Percentiles rank a stretch among this genome's conserved stretches.
Conservation (phyloP, 1,140 invertebrate genomes). For the Drosophila insularis region DNA sequence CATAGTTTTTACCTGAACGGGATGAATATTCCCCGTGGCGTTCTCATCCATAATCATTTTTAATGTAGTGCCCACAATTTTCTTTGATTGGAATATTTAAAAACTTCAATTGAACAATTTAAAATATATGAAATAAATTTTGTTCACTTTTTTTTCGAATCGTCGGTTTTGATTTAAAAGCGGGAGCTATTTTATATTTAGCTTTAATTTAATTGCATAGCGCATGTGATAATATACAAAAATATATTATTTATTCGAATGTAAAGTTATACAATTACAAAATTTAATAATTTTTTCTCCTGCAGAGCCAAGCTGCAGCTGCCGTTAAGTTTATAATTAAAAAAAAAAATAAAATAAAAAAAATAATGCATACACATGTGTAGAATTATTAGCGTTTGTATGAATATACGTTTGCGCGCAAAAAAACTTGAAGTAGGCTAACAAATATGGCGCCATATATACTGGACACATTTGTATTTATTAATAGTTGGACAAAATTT, state of each 20-base stretch:
- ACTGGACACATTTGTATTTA: no score
- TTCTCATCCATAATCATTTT: constrained; percentile 74
- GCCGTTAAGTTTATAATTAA: background rate
- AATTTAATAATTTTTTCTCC: constrained; percentile 4
- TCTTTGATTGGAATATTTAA: constrained; percentile 24
- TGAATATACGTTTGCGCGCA: no score
- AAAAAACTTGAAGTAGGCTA: no score
- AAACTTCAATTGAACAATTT: constrained; percentile 23
- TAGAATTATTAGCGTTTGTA: no score
- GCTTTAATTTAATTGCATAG: background rate
- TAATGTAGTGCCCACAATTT: constrained; percentile 63
- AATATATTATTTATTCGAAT: constrained; percentile 17
- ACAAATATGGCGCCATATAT: no score
- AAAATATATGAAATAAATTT: constrained; percentile 27
- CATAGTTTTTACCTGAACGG: constrained; percentile 71
- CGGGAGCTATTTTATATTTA: constrained; percentile 23
- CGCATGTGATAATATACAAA: constrained; percentile 30
- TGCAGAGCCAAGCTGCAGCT: constrained; percentile 39
- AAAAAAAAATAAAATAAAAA: no score
- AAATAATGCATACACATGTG: no score
- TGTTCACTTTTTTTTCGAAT: background rate
- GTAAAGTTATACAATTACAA: constrained; percentile 6
- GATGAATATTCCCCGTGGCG: constrained; percentile 64
- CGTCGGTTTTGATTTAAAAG: constrained; percentile 14
- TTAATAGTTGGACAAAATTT: no score